Percentiles rank a stretch among this genome's conserved stretches.
Conservation (phyloP, 2,888 invertebrate genomes). For the Sialis fuliginosa region DNA sequence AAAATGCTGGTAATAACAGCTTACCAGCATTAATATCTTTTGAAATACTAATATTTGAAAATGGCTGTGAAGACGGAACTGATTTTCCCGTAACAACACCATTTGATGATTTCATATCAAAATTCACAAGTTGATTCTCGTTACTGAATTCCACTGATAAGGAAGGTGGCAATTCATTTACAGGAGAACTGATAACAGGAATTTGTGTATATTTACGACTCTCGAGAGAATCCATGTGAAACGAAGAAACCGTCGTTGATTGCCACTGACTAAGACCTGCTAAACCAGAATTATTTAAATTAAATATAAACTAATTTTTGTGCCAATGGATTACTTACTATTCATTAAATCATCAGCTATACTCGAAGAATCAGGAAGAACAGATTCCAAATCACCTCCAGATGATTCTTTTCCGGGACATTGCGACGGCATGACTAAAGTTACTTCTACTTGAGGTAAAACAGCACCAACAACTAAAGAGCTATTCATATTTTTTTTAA, state of each 20-base stretch:
- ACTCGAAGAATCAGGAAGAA: constrained; percentile 71
- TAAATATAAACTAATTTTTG: neutral
- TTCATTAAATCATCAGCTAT: constrained; percentile 56
- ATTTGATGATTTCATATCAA: constrained; percentile 8
- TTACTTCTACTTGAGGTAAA: constrained; percentile 73
- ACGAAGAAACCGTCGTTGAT: neutral
- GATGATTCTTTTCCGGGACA: constrained; percentile 76
- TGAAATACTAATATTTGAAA: constrained; percentile 17
- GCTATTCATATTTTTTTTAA: constrained; percentile 31
- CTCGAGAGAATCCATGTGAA: constrained; percentile 6
- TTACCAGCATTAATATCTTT: constrained; percentile 33
- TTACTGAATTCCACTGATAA: constrained; percentile 21
- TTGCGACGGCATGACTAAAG: constrained; percentile 70
- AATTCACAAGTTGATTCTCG: constrained; percentile 5
- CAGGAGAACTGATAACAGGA: constrained; percentile 20
- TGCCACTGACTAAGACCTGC: constrained; percentile 1
- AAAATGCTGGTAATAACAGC: neutral
- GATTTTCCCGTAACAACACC: constrained; percentile 9
- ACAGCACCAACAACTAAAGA: constrained; percentile 57
- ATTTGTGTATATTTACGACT: constrained; percentile 9
- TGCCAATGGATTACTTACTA: constrained; percentile 21
- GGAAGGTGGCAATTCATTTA: constrained; percentile 23
- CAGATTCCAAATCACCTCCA: constrained; percentile 67
- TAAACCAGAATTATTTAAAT: neutral
- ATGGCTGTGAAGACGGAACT: constrained; percentile 9